These are phyloP conservation scores for Notocelia uddmanniana DNA, from an alignment of 2,888 invertebrate species.

Conservation along the genomic window DNA sequence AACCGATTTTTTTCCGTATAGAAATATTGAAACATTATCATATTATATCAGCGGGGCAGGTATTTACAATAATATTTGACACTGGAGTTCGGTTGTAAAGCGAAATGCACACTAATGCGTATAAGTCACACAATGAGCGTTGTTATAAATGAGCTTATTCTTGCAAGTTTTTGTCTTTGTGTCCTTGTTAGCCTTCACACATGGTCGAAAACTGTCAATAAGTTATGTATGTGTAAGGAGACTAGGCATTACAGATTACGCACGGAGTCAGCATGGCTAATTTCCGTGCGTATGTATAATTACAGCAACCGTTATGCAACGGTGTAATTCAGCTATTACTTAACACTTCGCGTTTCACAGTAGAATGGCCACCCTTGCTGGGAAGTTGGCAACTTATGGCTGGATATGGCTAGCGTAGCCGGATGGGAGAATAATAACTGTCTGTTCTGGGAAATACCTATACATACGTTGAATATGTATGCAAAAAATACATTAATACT, in stretches of 20 bases:
- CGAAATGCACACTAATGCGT: no score
- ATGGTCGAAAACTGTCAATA: neutral
- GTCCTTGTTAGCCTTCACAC: neutral
- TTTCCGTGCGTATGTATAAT: slow-evolving; percentile 33
- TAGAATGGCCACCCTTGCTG: slow-evolving; percentile 37
- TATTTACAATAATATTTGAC: neutral
- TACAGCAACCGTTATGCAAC: slow-evolving; percentile 39
- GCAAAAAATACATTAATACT: no score
- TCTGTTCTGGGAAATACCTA: no score
- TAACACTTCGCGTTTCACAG: slow-evolving; percentile 40
- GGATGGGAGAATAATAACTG: neutral
- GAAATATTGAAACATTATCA: neutral
- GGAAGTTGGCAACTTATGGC: slow-evolving; percentile 17
- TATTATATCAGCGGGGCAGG: neutral
- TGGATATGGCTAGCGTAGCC: neutral
- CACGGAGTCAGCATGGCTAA: slow-evolving; percentile 18
- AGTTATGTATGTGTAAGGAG: neutral
- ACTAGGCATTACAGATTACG: slow-evolving; percentile 26
- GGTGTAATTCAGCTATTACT: slow-evolving; percentile 38
- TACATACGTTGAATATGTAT: no score
- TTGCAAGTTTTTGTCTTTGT: neutral
- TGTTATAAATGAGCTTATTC: neutral
- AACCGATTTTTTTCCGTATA: neutral
- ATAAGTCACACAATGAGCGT: neutral
- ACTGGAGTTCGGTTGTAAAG: neutral